These are phyloP conservation scores for Zaprionus ornatus DNA, from an alignment of 1,140 invertebrate genomes.

Conservation along the genomic window DNA sequence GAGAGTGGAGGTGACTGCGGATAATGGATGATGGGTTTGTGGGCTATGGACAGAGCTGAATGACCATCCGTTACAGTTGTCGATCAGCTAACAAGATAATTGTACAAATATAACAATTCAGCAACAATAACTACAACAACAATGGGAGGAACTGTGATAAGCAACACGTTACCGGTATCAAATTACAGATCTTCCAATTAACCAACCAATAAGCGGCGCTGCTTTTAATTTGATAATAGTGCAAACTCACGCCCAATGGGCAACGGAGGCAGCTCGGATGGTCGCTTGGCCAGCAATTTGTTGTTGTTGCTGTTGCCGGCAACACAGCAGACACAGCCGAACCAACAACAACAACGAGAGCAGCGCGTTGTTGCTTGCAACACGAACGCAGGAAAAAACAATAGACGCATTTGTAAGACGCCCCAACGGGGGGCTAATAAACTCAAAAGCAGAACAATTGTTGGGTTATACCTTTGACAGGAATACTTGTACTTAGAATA, in stretches of 20 bases:
- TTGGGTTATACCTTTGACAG: constrained; percentile 47
- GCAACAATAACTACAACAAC: constrained; percentile 31
- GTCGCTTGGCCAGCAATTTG: constrained; percentile 30
- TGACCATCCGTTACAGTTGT: constrained; percentile 78
- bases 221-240: constrained; percentile 76
- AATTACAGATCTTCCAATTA: constrained; percentile 81
- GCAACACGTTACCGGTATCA: constrained; percentile 78
- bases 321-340: neutral
- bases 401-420: constrained; percentile 75
- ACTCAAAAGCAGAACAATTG: constrained; percentile 73
- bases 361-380: constrained; percentile 43
- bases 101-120: constrained; percentile 47
- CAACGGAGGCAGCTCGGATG: constrained; percentile 7
- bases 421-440: constrained; percentile 78
- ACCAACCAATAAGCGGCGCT: constrained; percentile 75
- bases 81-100: constrained; percentile 82
- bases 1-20: neutral
- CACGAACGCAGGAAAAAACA: constrained; percentile 56
- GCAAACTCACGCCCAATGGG: constrained; percentile 67
- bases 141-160: constrained; percentile 60
- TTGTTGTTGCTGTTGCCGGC: constrained; percentile 1
- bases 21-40: constrained; percentile 18
- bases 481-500: constrained; percentile 27
- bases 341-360: constrained; percentile 21
- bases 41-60: constrained; percentile 23